Conservation (phyloP, 2,797 vertebrate species). For the Amblyopsis hoosieri region DNA sequence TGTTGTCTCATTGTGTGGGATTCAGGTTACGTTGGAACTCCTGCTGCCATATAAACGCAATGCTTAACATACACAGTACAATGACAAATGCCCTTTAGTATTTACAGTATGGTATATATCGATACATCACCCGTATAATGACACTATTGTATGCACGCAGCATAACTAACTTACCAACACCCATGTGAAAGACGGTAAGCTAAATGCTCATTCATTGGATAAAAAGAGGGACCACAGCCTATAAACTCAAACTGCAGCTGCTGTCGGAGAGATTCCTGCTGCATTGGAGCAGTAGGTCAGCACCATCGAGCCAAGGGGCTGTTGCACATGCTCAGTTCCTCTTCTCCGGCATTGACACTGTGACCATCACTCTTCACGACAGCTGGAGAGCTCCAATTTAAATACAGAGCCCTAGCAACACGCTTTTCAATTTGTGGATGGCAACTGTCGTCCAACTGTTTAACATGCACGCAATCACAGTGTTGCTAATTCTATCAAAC, state of each 20-base stretch:
- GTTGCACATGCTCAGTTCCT: conserved; percentile 49
- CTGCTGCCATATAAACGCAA: neutral
- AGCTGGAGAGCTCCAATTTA: conserved; percentile 66
- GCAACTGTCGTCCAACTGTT: neutral
- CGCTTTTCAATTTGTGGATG: conserved; percentile 6
- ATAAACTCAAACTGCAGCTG: conserved; percentile 47
- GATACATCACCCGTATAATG: neutral
- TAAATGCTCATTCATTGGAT: conserved; percentile 1
- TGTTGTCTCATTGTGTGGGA: conserved; percentile 4
- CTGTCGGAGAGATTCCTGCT: conserved; percentile 32
- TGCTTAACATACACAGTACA: neutral
- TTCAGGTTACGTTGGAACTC: conserved; percentile 26
- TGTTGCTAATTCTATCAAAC: neutral
- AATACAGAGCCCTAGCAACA: conserved; percentile 59
- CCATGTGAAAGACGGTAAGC: neutral
- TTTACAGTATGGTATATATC: too few species aligned
- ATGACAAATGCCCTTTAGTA: too few species aligned
- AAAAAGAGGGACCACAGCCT: neutral
- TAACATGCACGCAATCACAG: conserved; percentile 4
- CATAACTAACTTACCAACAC: neutral
- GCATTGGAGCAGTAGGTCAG: conserved; percentile 42
- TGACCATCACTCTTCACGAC: conserved; percentile 61
- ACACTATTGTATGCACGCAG: neutral
- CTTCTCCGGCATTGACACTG: conserved; percentile 27
- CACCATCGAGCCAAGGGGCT: neutral